A percentile compares a stretch with the other conserved stretches of the same genome.
phyloP scores from a whole-genome alignment of 2,113 vertebrate genomes.

The Sylvicapra grimmia region DNA sequence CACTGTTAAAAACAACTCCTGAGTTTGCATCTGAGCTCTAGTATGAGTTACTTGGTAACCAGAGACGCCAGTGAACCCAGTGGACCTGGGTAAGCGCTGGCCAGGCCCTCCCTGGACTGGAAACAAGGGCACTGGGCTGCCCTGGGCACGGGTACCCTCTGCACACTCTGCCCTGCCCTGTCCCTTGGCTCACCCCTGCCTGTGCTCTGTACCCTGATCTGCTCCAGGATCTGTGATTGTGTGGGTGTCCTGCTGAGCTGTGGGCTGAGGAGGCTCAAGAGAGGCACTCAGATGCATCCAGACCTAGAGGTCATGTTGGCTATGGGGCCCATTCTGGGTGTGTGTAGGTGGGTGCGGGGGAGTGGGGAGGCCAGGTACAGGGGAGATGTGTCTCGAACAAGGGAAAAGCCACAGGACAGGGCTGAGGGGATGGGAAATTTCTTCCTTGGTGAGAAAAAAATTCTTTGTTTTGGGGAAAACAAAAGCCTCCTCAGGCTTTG shows the following conservation, averaged over 20 bases:
- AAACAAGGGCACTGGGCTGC: not conserved
- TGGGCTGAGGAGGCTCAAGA: not conserved
- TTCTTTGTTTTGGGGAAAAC: not conserved
- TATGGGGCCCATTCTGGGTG: not conserved
- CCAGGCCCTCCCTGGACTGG: not conserved
- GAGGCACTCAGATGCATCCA: not conserved
- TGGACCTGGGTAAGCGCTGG: not conserved
- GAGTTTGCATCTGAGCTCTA: not conserved
- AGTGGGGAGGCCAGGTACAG: not conserved
- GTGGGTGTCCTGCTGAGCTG: not conserved
- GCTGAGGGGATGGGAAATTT: not conserved
- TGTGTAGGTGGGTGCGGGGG: not conserved
- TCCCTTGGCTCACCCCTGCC: not conserved
- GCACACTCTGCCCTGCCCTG: not conserved
- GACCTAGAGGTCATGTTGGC: not conserved
- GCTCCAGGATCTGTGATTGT: not conserved
- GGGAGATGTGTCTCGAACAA: not conserved
- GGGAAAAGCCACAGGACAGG: not conserved
- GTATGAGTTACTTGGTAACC: conserved; percentile 18
- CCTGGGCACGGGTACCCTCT: not conserved
- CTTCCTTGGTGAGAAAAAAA: not conserved
- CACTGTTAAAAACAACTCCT: not conserved
- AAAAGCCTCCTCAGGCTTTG: not conserved
- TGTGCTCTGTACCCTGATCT: not conserved
- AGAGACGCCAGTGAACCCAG: not conserved